Conservation (phyloP, 2,888 invertebrate species). For the Tenthredo mesomela region DNA sequence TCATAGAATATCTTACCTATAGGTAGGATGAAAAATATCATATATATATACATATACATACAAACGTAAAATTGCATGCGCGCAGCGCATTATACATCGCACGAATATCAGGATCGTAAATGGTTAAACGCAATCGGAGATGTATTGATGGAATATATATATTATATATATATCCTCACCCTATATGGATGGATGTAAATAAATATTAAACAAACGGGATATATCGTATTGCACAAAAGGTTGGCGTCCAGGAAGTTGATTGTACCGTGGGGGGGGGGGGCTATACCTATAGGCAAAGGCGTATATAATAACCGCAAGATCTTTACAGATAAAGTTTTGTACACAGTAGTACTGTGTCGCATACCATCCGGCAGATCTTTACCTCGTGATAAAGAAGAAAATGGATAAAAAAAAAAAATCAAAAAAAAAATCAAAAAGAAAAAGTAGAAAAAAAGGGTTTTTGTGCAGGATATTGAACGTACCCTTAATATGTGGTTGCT, state of each 20-base stretch:
- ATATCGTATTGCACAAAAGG: slow-evolving; percentile 21
- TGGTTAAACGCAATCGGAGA: slow-evolving; percentile 26
- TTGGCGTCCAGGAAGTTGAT: background rate
- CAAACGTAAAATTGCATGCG: background rate
- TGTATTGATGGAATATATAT: slow-evolving; percentile 25
- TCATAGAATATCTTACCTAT: no score
- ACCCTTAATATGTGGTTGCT: no score
- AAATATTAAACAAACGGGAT: slow-evolving; percentile 6
- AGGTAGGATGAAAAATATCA: background rate
- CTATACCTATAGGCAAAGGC: background rate
- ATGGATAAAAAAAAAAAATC: background rate
- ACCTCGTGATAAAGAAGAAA: background rate
- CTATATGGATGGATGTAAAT: background rate
- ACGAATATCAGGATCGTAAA: background rate
- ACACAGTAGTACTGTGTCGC: background rate
- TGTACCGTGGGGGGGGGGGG: no score
- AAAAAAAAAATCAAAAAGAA: background rate
- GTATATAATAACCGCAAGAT: slow-evolving; percentile 35
- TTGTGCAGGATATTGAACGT: background rate
- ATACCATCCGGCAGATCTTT: slow-evolving; percentile 5
- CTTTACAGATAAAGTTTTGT: background rate
- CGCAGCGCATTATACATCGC: background rate
- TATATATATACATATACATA: no score
- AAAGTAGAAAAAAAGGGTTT: background rate
- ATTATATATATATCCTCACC: background rate